Evolutionary conservation across 2,888 invertebrate genomes (phyloP).

Genomic region (Aphrophora alni): DNA sequence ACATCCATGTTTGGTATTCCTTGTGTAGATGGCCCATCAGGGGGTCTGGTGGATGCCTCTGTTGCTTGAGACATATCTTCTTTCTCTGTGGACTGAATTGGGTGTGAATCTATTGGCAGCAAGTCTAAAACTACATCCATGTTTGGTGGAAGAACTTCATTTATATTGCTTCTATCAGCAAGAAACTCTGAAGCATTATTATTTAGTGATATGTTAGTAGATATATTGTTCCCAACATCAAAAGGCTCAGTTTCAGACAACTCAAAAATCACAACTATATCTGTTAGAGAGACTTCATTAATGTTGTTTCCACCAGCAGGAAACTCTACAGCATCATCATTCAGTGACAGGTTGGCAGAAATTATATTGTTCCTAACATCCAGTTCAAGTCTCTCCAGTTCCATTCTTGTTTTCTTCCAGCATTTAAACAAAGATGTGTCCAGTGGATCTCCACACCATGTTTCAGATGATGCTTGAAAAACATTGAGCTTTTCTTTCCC

Average conservation of each 20-base stretch:
- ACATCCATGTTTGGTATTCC: too few species aligned
- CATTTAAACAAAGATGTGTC: constrained; percentile 19
- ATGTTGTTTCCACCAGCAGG: too few species aligned
- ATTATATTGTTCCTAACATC: not conserved
- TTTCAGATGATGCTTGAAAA: constrained; percentile 19
- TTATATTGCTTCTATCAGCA: not conserved
- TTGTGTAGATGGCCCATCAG: too few species aligned
- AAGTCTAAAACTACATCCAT: not conserved
- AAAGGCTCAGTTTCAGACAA: too few species aligned
- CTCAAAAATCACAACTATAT: too few species aligned
- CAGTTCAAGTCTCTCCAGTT: not conserved
- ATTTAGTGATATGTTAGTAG: not conserved
- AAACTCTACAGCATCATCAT: not conserved
- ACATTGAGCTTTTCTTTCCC: constrained; percentile 21
- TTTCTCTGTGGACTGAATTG: too few species aligned
- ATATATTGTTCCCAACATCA: too few species aligned
- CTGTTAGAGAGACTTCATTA: too few species aligned
- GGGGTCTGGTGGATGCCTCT: too few species aligned
- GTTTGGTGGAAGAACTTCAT: not conserved
- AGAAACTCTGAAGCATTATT: not conserved
- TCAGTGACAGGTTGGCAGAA: not conserved
- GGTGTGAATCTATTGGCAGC: not conserved
- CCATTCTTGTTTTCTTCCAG: constrained; percentile 18
- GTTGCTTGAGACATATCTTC: too few species aligned
- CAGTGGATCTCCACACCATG: constrained; percentile 19